These are phyloP conservation scores for Chamaetylas fuelleborni DNA, from an alignment of 2,113 vertebrate genomes.

Conservation along the genomic window DNA sequence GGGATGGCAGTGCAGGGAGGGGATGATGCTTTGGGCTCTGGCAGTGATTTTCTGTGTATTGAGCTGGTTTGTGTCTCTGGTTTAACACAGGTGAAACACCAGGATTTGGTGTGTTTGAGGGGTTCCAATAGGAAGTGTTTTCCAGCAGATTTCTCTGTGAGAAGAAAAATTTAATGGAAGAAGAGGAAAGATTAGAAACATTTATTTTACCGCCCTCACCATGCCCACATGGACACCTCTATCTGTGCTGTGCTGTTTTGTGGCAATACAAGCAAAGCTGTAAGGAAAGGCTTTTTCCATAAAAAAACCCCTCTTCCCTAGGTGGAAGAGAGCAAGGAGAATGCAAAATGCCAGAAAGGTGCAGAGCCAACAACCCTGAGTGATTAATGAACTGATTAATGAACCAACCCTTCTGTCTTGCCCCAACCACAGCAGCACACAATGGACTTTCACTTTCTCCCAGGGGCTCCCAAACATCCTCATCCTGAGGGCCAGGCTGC, in stretches of 20 bases:
- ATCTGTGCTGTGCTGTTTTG: not conserved
- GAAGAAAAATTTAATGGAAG: not conserved
- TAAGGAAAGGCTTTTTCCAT: not conserved
- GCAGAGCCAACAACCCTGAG: fast-evolving
- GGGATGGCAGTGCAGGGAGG: not conserved
- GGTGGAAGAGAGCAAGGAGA: not conserved
- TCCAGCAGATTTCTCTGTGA: not conserved
- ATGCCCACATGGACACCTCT: not conserved
- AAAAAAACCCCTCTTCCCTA: not conserved
- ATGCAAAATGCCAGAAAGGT: not conserved
- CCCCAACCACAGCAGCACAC: not conserved
- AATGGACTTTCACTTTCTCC: constrained; percentile 25
- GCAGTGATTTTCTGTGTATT: not conserved
- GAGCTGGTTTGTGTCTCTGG: not conserved
- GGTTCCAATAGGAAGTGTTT: not conserved
- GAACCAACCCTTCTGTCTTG: not conserved
- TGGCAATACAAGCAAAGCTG: not conserved
- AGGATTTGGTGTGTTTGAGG: not conserved
- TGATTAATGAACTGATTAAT: not conserved
- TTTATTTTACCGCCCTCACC: not conserved
- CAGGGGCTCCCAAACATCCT: not conserved
- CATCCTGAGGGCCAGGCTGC: not conserved
- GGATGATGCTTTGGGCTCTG: not conserved
- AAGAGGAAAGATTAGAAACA: not conserved
- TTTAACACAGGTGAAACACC: not conserved